phyloP scores from a whole-genome alignment of 2,113 vertebrate species.

The Cyanocitta stelleri region DNA sequence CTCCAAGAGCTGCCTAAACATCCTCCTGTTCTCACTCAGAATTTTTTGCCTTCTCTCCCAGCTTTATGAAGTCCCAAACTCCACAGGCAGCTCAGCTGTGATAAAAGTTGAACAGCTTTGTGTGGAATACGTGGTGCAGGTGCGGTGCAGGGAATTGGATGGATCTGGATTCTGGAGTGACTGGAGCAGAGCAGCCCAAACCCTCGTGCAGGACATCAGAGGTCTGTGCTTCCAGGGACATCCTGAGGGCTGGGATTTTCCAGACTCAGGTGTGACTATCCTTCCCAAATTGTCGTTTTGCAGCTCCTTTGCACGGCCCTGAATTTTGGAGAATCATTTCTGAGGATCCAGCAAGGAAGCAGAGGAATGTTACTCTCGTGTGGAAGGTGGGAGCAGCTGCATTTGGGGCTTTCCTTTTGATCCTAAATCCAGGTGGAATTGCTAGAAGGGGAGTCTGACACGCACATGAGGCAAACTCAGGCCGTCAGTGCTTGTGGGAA shows the following conservation, averaged over 20 bases:
- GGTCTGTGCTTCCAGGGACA: conserved; percentile 58
- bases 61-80: conserved; percentile 22
- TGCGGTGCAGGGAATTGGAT: conserved; percentile 74
- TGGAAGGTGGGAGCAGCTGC: conserved; percentile 79
- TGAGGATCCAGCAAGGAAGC: conserved; percentile 66
- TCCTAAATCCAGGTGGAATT: neutral
- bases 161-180: conserved; percentile 83
- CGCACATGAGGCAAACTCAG: neutral
- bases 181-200: conserved; percentile 78
- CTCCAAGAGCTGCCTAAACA: neutral
- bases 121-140: conserved; percentile 72
- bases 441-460: neutral
- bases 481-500: neutral
- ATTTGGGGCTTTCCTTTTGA: neutral
- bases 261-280: neutral
- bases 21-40: neutral
- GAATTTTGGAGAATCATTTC: conserved; percentile 85
- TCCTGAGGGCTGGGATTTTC: neutral
- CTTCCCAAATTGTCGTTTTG: neutral
- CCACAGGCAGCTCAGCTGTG: conserved; percentile 2
- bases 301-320: conserved; percentile 86
- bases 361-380: conserved; percentile 82
- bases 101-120: conserved; percentile 72
- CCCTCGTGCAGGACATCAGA: conserved; percentile 74
- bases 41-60: neutral